phyloP scores from a whole-genome alignment of 2,888 invertebrate genomes.

The Meiosimyza platycephala region DNA sequence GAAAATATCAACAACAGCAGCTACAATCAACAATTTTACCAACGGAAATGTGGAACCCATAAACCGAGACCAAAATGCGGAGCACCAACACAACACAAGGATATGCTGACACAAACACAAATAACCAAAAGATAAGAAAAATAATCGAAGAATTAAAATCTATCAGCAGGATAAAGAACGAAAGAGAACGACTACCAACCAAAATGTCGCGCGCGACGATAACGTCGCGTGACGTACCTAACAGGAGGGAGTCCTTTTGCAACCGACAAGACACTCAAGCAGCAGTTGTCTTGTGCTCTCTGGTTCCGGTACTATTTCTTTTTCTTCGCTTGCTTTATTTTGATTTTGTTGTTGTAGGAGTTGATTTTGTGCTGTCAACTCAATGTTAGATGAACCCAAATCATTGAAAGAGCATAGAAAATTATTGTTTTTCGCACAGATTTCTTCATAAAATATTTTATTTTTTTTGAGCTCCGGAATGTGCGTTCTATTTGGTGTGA shows the following conservation, averaged over 20 bases:
- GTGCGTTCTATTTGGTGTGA: constrained; percentile 10
- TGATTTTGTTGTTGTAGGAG: background rate
- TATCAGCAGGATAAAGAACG: constrained; percentile 2
- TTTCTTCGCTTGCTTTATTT: background rate
- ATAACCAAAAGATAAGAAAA: background rate
- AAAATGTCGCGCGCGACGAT: constrained; percentile 58
- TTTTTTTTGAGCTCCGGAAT: background rate
- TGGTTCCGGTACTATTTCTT: background rate
- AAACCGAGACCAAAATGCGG: constrained; percentile 54
- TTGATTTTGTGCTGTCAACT: too few relatives aligned
- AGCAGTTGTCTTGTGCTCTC: constrained; percentile 30
- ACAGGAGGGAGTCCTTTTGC: constrained; percentile 39
- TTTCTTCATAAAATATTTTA: constrained; percentile 5
- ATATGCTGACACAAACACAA: background rate
- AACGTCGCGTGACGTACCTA: constrained; percentile 38
- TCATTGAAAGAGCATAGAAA: too few relatives aligned
- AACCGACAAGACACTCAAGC: constrained; percentile 46
- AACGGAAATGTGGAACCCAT: constrained; percentile 45
- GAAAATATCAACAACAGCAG: background rate
- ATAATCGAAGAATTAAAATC: background rate
- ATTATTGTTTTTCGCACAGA: background rate
- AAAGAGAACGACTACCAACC: constrained; percentile 47
- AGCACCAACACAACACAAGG: constrained; percentile 44
- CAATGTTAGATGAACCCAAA: too few relatives aligned
- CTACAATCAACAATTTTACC: constrained; percentile 13